Evolutionary conservation across 2,797 vertebrate genomes (phyloP).

Genomic region (Eremophila alpestris): DNA sequence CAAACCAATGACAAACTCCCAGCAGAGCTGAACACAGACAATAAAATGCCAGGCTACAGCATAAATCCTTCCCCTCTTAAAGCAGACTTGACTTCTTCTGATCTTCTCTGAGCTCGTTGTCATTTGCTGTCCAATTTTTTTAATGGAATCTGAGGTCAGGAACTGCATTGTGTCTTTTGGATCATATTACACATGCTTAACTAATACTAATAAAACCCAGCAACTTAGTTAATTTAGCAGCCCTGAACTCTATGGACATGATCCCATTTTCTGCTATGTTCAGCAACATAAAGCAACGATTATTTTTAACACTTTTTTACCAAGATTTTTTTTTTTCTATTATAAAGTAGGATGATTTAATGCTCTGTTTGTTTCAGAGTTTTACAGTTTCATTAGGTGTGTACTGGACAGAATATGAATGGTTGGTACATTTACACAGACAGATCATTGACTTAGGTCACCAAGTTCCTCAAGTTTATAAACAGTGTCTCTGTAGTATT

Average conservation of each 20-base stretch:
- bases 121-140: neutral
- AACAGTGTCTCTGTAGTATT: neutral
- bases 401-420: neutral
- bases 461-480: neutral
- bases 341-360: neutral
- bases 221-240: neutral
- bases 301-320: neutral
- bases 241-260: neutral
- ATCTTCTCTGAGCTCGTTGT: neutral
- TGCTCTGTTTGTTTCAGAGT: neutral
- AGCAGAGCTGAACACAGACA: neutral
- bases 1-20: neutral
- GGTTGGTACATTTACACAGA: neutral
- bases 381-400: neutral
- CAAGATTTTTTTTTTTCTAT: neutral
- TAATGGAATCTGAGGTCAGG: neutral
- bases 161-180: neutral
- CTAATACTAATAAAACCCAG: conserved; percentile 8
- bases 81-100: neutral
- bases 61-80: conserved; percentile 7
- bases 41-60: neutral
- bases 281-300: neutral
- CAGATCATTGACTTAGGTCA: neutral
- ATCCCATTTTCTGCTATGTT: neutral
- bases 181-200: neutral